phyloP scores from a whole-genome alignment of 2,888 invertebrate genomes.

The Metallyticus violacea region DNA sequence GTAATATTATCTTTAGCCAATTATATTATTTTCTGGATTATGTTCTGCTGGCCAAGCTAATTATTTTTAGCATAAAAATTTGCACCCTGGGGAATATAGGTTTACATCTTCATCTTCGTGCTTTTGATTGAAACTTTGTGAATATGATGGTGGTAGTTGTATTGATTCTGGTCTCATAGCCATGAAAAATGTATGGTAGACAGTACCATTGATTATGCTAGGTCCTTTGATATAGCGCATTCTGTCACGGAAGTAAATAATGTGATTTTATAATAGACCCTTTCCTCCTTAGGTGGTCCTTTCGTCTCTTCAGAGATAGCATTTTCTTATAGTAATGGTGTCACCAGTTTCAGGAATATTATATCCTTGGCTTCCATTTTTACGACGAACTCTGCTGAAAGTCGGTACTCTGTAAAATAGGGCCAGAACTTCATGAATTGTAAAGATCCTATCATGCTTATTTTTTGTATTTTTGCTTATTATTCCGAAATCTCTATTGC shows the following conservation, averaged over 20 bases:
- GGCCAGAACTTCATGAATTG: neutral
- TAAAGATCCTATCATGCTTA: neutral
- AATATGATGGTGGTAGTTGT: no score
- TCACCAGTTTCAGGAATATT: neutral
- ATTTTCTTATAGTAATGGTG: neutral
- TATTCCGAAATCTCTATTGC: slow-evolving; percentile 20
- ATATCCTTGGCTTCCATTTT: neutral
- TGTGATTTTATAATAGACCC: neutral
- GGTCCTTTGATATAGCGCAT: neutral
- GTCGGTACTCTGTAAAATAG: neutral
- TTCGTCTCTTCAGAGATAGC: neutral
- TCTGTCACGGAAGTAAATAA: neutral
- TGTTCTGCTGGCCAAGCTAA: neutral
- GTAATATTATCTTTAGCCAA: no score
- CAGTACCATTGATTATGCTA: neutral
- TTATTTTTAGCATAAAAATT: neutral
- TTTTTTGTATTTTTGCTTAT: slow-evolving; percentile 14
- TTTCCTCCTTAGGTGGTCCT: neutral
- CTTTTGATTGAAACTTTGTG: neutral
- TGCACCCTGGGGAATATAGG: neutral
- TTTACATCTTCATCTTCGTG: neutral
- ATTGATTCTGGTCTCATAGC: no score
- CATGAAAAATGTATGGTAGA: neutral
- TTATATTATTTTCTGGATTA: neutral
- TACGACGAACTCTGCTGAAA: neutral